Base-by-base conservation (phyloP, 2,113 vertebrate species). In the Megaceryle torquata region DNA sequence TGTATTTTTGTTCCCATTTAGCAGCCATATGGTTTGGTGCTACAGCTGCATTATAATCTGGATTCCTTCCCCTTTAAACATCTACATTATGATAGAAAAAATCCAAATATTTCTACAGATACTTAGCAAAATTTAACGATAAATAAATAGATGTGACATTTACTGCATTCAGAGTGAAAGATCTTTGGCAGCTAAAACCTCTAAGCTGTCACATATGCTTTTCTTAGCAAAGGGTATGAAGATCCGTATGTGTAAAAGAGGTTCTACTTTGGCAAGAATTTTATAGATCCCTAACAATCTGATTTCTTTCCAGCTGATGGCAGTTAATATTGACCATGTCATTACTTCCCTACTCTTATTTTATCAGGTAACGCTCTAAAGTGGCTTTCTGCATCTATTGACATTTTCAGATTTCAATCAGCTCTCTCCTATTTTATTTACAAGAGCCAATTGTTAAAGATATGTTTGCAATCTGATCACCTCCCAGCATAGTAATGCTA, bases 61-160 rank as follows among this genome's bases (percentile, higher is more conserved):
- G 88, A 96, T 97, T 96, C 96, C 82, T 93, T 95, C 89, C 86
- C 88, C 92, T 96, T 91, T 87, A 93, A 95, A 93, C 84, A 96
- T 93, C 95, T 95, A 96, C 92, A 95, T 96, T 95, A 96, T 93
- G 93, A 95, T 96, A 93, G 96, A 96, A 95, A 97, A 97, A 96
- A 96, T 97, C 96, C 91, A 97, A 96, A 97, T 97, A 97, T 97
- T 98, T 97, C 98, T 97, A 97, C 97, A 98, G 97, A 98, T 97
- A 98, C 97, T 98, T 96, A 79, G 94, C 97, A 95, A 97, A 97
- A 98, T 98, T 96, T 97, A 94, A 97, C 97, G 97, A 98, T 97
- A 98, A 98, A 98, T 98, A 98, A 96, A 98, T 97, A 98, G 97
- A 98, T 98, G 95, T 96, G 98, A 98, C 97, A 98, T 98, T 98